Evolutionary conservation across 2,113 vertebrate species (phyloP), one percentile per base, ranked within the genome.

Genomic region (Eurystomus gularis): DNA sequence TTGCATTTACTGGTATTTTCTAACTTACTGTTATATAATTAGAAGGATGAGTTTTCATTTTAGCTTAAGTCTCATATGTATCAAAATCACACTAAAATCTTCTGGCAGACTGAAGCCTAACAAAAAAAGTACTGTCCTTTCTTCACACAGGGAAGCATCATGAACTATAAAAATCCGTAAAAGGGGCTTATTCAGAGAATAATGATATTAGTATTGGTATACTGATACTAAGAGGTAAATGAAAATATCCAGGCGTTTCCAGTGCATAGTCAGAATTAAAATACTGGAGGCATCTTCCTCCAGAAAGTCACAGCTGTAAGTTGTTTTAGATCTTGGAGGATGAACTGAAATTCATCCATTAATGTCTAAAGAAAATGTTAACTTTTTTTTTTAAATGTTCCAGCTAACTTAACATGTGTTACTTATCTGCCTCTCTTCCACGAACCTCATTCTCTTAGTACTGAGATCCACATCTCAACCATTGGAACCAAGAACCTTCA

Each of bases 321-420:
- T 72, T 91, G 73, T 89, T 94, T 65, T n/a, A 87, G 48, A 24
- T 60, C 70, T 93, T 72, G 81, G 72, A 94, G 42, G 55, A 78
- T 46, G 3, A 88, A 60, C 1, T 82, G 61, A 96, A 96, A 91
- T 60, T 76, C 29, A 92, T 94, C 86, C 81, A 93, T 61, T 89
- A 68, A 76, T 20, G 44, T 89, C 86, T 65, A 60, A 75, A 78
- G 69, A 79, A 91, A 93, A 89, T 51, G 48, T 68, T 93, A 88
- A 62, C 42, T 6, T 73, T 88, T 86, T 69, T 78, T 80, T 94
- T 25, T 12, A 62, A 92, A 88, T 51, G 83, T 71, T 89, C 77
- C 20, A 8, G 31, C 44, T 86, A 73, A 81, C 26, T 49, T 51
- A 68, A 75, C 77, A 64, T 84, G 57, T 92, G 86, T 82, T 89